These are phyloP conservation scores for Rhagonycha lutea DNA, from an alignment of 2,888 invertebrate genomes.

Conservation along the genomic window DNA sequence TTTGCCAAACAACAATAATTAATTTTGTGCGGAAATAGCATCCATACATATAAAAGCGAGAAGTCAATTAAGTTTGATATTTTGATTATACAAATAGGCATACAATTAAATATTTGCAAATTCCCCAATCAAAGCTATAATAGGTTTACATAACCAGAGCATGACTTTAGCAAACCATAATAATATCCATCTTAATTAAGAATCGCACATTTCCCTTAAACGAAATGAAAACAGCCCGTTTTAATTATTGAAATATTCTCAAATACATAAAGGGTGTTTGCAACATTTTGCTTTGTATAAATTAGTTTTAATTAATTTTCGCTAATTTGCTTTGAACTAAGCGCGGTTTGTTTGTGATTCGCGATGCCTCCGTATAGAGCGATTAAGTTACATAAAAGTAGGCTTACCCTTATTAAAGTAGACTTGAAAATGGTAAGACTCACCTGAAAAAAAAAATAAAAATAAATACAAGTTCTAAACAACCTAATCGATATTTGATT, in stretches of 20 bases:
- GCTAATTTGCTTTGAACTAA: not conserved
- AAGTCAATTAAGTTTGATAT: not conserved
- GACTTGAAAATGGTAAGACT: not conserved
- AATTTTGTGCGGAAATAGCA: not conserved
- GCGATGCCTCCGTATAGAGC: not conserved
- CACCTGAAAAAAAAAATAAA: not conserved
- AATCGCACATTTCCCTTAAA: not conserved
- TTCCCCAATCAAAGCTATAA: not conserved
- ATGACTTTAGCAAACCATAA: not conserved
- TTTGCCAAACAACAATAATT: not conserved
- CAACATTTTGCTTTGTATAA: not conserved
- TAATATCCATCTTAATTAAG: not conserved
- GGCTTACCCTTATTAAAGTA: not conserved
- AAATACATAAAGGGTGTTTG: not conserved
- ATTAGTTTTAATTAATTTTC: not conserved
- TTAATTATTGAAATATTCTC: not conserved
- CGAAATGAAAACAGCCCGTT: not conserved
- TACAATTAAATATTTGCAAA: not conserved
- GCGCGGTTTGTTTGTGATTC: not conserved
- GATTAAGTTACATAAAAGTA: not conserved
- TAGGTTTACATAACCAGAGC: not conserved
- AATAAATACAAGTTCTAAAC: not conserved
- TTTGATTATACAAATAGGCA: not conserved
- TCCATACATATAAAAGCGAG: not conserved
- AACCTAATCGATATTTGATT: not conserved